Percentiles rank a stretch among this genome's conserved stretches.
Evolutionary conservation across 1,140 invertebrate genomes (phyloP).

Genomic region (Piezodorus guildinii): DNA sequence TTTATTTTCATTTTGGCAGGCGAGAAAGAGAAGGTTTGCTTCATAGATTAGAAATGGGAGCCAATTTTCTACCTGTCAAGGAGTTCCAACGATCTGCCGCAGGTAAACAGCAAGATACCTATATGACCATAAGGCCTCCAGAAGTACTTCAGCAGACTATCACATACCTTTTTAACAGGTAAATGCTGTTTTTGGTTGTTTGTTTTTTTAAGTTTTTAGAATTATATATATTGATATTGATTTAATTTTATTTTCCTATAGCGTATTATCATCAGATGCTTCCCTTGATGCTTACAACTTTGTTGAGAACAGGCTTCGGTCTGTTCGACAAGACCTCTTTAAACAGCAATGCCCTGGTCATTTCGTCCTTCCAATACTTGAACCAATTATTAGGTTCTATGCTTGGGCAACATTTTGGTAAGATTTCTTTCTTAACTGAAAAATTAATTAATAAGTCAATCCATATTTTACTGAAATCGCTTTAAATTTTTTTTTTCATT

Average conservation of each 20-base stretch:
- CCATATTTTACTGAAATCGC: too few species aligned
- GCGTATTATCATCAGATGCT: background rate
- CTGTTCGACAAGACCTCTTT: conserved; percentile 60
- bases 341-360: conserved; percentile 47
- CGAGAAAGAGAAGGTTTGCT: conserved; percentile 13
- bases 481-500: too few species aligned
- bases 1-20: background rate
- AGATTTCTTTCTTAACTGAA: background rate
- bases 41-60: conserved; percentile 11
- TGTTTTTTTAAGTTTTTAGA: conserved; percentile 16
- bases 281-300: conserved; percentile 49
- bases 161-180: conserved; percentile 20
- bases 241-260: background rate
- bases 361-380: conserved; percentile 44
- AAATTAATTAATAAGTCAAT: too few species aligned
- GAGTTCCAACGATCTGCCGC: conserved; percentile 20
- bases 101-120: conserved; percentile 8
- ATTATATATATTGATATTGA: conserved; percentile 3
- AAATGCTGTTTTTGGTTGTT: background rate
- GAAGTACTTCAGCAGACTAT: conserved; percentile 17
- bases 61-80: conserved; percentile 12
- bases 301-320: conserved; percentile 58
- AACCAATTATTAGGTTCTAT: conserved; percentile 54
- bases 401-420: conserved; percentile 46
- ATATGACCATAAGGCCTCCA: conserved; percentile 3